Percentiles rank a stretch among this genome's conserved stretches.
These are phyloP conservation scores for Coccyzus lansbergi DNA, from an alignment of 2,797 vertebrate species.

Conservation along the genomic window DNA sequence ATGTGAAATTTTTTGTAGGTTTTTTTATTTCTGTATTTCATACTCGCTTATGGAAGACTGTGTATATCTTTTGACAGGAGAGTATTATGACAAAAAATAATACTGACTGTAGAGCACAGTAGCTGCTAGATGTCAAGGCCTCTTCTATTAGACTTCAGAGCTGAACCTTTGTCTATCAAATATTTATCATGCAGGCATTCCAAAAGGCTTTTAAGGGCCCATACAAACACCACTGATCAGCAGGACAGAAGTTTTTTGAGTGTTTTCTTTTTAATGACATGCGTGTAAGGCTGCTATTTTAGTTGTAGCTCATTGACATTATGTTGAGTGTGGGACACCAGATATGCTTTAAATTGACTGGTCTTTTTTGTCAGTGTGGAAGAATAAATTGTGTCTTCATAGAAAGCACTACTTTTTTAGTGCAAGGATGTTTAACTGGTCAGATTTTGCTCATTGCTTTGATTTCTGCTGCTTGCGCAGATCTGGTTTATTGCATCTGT, in stretches of 20 bases:
- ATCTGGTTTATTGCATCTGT: conserved; percentile 56
- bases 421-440: neutral
- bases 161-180: conserved; percentile 62
- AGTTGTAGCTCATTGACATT: neutral
- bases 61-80: neutral
- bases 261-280: neutral
- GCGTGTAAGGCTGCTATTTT: neutral
- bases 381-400: neutral
- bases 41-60: neutral
- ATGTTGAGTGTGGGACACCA: neutral
- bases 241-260: neutral
- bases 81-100: neutral
- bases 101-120: neutral
- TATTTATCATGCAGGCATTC: conserved; percentile 60
- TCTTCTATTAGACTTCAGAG: neutral
- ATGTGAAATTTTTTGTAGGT: neutral
- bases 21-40: neutral
- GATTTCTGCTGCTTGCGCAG: conserved; percentile 7
- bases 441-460: conserved; percentile 18
- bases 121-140: neutral
- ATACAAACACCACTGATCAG: neutral
- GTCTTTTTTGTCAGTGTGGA: neutral
- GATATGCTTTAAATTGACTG: neutral
- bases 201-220: conserved; percentile 46
- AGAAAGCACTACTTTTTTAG: neutral